These are phyloP conservation scores for Rhabdomys dilectus DNA, from an alignment of 2,113 vertebrate species.

Conservation along the genomic window DNA sequence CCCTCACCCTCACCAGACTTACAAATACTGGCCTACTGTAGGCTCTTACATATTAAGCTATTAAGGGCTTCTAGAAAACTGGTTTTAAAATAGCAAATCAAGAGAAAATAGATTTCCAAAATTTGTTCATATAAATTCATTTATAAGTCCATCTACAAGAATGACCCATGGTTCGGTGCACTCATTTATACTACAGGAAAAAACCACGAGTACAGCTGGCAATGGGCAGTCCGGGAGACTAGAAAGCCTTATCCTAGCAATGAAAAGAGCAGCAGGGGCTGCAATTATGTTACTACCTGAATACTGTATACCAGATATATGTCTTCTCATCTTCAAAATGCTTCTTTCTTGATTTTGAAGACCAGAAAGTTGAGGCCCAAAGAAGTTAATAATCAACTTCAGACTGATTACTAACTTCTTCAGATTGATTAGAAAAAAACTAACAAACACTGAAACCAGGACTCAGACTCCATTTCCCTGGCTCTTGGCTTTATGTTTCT, in stretches of 20 bases:
- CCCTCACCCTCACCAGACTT: not conserved
- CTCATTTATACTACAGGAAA: not conserved
- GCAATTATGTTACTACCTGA: not conserved
- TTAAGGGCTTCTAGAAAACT: not conserved
- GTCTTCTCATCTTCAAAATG: slow-evolving; percentile 44
- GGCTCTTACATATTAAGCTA: slow-evolving; percentile 7
- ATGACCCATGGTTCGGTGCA: not conserved
- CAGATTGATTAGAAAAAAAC: not conserved
- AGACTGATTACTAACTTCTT: not conserved
- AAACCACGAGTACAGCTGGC: not conserved
- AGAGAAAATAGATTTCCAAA: slow-evolving; percentile 49
- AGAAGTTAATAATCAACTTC: not conserved
- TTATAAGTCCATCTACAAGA: not conserved
- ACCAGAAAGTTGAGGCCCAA: slow-evolving; percentile 1
- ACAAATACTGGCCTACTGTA: not conserved
- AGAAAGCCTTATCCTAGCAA: not conserved
- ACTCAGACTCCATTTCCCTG: not conserved
- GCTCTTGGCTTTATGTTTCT: not conserved
- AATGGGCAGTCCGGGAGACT: not conserved
- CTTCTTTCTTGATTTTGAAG: slow-evolving; percentile 18
- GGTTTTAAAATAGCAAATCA: slow-evolving; percentile 63
- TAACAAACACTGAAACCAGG: not conserved
- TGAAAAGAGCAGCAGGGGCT: not conserved
- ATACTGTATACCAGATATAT: not conserved
- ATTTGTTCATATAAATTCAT: not conserved